phyloP scores from a whole-genome alignment of 2,888 invertebrate genomes.

The Tachina fera region DNA sequence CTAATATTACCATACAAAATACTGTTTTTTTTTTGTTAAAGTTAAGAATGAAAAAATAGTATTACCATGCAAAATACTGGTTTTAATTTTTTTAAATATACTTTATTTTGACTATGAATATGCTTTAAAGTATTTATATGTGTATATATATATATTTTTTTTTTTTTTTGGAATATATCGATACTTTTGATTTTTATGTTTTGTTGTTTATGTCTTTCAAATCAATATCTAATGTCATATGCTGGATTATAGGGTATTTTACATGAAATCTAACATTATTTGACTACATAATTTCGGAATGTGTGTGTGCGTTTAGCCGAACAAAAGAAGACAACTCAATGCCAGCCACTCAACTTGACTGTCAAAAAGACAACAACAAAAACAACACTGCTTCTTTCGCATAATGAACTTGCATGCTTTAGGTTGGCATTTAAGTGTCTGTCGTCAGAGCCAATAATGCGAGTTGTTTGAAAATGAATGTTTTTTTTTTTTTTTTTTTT shows the following conservation, averaged over 20 bases:
- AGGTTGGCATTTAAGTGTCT: slow-evolving; percentile 8
- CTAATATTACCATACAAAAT: no score
- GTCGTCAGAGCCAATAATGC: neutral
- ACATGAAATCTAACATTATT: slow-evolving; percentile 17
- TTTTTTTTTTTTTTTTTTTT: no score
- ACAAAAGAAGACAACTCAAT: slow-evolving; percentile 62
- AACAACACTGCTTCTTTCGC: neutral
- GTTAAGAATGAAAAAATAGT: no score
- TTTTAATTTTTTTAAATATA: no score
- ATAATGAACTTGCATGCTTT: slow-evolving; percentile 36
- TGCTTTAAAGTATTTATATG: no score
- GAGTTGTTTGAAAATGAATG: neutral
- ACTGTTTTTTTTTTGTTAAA: no score
- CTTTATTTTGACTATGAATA: no score
- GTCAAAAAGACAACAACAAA: slow-evolving; percentile 41
- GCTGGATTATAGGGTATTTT: neutral
- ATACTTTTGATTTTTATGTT: no score
- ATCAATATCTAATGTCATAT: neutral
- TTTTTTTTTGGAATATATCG: no score
- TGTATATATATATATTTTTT: no score
- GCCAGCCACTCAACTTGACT: slow-evolving; percentile 64
- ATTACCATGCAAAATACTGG: no score
- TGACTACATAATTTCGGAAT: neutral
- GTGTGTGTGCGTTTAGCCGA: slow-evolving; percentile 3
- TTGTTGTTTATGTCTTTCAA: neutral